These are phyloP conservation scores for Pygoscelis adeliae DNA, from an alignment of 2,113 vertebrate species.

Conservation along the genomic window DNA sequence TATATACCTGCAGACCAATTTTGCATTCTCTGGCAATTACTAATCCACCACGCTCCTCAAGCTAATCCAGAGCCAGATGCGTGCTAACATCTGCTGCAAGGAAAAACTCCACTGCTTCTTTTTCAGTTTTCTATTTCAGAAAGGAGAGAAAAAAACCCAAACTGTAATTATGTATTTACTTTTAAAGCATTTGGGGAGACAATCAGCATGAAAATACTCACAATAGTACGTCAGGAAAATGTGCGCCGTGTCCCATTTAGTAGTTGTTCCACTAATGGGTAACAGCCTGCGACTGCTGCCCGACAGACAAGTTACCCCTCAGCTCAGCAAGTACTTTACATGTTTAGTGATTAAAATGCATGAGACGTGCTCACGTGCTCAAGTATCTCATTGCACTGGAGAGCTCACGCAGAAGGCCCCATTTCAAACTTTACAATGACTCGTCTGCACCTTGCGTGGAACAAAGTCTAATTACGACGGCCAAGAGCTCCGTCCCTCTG, in stretches of 20 bases:
- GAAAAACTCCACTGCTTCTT: neutral
- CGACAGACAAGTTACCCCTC: neutral
- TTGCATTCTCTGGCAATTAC: neutral
- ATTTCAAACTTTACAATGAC: neutral
- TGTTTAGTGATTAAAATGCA: neutral
- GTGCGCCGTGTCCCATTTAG: neutral
- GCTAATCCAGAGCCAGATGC: neutral
- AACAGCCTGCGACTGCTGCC: neutral
- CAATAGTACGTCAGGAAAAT: neutral
- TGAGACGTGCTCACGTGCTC: neutral
- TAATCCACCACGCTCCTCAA: neutral
- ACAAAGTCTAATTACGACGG: neutral
- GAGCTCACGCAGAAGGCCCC: neutral
- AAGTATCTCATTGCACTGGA: neutral
- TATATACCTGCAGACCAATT: neutral
- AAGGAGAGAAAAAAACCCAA: neutral
- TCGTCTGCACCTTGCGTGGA: neutral
- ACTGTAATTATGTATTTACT: conserved; percentile 34
- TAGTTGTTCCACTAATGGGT: neutral
- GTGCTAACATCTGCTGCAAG: conserved; percentile 30
- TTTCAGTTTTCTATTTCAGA: neutral
- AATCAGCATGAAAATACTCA: conserved; percentile 9
- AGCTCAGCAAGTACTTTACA: neutral
- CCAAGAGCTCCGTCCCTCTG: neutral
- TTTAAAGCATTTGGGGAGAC: neutral